Conservation (phyloP, 1,140 invertebrate species). For the Scaptomyza montana region DNA sequence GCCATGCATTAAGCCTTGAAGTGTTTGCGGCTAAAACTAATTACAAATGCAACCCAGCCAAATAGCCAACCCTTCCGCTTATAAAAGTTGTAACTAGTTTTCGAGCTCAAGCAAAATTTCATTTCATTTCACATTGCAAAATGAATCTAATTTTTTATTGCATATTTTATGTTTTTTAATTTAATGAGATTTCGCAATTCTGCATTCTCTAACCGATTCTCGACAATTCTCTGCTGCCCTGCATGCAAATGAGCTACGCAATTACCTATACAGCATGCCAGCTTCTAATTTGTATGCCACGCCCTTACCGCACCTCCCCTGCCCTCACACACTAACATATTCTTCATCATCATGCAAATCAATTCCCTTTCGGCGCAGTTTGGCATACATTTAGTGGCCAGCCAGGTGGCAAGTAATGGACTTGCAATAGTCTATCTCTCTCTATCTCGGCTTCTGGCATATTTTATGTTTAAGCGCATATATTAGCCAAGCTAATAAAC, state of each 20-base stretch:
- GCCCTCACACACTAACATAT: conserved; percentile 10
- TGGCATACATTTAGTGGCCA: conserved; percentile 20
- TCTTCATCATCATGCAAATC: conserved; percentile 47
- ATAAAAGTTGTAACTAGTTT: conserved; percentile 8
- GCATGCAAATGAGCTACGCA: conserved; percentile 65
- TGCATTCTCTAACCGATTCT: conserved; percentile 27
- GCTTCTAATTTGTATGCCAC: conserved; percentile 5
- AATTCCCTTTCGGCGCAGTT: conserved; percentile 20
- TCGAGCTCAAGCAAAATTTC: conserved; percentile 52
- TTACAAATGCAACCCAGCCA: conserved; percentile 51
- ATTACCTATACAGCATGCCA: background rate
- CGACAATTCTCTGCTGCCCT: conserved; percentile 18
- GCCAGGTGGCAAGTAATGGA: conserved; percentile 41
- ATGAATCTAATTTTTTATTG: conserved; percentile 74
- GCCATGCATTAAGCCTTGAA: conserved; percentile 66
- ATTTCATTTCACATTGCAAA: conserved; percentile 65
- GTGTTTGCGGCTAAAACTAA: conserved; percentile 71
- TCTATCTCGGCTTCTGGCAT: conserved; percentile 13
- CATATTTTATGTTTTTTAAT: conserved; percentile 39
- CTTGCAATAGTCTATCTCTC: conserved; percentile 29
- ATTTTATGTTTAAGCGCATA: conserved; percentile 13
- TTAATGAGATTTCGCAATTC: conserved; percentile 70
- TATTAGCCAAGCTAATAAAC: background rate
- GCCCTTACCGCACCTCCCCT: background rate
- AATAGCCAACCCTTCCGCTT: too few relatives aligned